These are phyloP conservation scores for Zapus hudsonius DNA, from an alignment of 2,113 vertebrate genomes.

Conservation along the genomic window DNA sequence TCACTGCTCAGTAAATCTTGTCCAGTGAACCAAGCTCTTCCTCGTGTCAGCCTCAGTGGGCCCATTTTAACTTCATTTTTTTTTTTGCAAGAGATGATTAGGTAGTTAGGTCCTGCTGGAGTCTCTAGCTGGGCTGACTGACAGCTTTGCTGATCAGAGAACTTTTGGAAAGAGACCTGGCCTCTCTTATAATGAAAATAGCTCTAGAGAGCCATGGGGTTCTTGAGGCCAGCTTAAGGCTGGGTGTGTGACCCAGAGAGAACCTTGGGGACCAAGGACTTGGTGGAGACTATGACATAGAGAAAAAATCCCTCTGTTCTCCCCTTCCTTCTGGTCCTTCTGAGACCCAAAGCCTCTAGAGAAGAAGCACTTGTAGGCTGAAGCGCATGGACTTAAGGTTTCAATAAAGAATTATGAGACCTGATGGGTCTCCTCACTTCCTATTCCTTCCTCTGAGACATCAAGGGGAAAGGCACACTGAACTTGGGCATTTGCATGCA, in stretches of 20 bases:
- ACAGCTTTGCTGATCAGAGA: background rate
- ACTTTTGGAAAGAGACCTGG: background rate
- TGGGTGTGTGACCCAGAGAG: background rate
- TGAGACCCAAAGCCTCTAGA: background rate
- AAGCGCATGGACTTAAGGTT: fast-evolving
- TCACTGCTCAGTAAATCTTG: background rate
- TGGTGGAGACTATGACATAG: background rate
- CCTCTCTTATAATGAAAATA: background rate
- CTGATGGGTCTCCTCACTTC: background rate
- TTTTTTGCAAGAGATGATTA: background rate
- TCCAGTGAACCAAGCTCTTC: background rate
- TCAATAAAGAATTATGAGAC: background rate
- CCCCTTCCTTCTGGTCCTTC: no score
- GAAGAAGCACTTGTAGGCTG: background rate
- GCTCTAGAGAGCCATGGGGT: background rate
- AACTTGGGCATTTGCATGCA: no score
- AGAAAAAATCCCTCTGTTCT: background rate
- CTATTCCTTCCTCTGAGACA: background rate
- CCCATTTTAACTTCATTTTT: background rate
- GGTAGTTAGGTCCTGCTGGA: background rate
- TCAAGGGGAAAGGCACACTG: background rate
- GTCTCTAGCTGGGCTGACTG: background rate
- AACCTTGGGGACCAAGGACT: background rate
- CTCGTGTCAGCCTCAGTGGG: no score
- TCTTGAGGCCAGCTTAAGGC: background rate